phyloP scores from a whole-genome alignment of 2,888 invertebrate species.

The Plutella xylostella region DNA sequence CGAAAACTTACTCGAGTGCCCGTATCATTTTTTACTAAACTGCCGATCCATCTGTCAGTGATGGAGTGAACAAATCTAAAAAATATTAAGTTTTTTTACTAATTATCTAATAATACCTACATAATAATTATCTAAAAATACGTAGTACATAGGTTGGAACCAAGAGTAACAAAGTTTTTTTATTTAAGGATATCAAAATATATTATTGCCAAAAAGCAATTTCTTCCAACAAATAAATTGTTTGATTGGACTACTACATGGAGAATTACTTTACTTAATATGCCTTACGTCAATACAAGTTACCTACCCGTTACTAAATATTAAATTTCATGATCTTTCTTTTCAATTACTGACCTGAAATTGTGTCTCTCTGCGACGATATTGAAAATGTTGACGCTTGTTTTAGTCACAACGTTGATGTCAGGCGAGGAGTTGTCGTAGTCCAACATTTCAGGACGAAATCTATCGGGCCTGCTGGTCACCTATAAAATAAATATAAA shows the following conservation, averaged over 20 bases:
- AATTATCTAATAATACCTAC: no score
- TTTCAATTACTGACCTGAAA: conserved; percentile 25
- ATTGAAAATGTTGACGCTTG: conserved; percentile 22
- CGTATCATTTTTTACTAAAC: conserved; percentile 28
- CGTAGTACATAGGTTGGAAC: no score
- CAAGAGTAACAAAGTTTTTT: no score
- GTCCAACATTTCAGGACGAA: conserved; percentile 23
- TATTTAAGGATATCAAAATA: no score
- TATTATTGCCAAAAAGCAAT: no score
- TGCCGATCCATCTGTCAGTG: conserved; percentile 37
- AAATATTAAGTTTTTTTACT: no score
- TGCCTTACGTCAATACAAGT: background rate
- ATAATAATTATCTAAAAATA: no score
- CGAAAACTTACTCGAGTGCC: conserved; percentile 30
- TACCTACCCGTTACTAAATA: background rate
- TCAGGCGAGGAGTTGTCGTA: conserved; percentile 21
- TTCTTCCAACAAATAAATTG: background rate
- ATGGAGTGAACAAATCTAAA: conserved; percentile 34
- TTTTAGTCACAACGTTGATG: conserved; percentile 26
- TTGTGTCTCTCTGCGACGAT: conserved; percentile 36
- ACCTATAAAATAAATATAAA: conserved; percentile 7
- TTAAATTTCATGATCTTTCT: background rate
- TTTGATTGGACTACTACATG: background rate
- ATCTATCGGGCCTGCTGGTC: conserved; percentile 18
- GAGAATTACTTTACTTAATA: background rate